phyloP scores from a whole-genome alignment of 2,113 vertebrate genomes.

The Prionailurus viverrinus region DNA sequence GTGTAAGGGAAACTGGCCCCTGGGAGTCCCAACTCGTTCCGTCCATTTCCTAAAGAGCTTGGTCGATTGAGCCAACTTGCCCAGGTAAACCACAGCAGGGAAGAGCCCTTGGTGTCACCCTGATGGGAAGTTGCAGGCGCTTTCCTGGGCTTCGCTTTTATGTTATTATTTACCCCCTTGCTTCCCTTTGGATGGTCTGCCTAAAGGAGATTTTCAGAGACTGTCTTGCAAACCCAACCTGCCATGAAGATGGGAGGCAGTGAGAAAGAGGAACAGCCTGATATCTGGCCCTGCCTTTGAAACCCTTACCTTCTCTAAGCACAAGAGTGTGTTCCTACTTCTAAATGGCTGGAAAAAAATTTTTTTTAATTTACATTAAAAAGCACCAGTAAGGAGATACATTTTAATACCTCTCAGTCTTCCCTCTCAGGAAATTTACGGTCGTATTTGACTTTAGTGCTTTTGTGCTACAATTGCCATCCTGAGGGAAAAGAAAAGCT shows the following conservation, averaged over 20 bases:
- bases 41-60: neutral
- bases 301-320: neutral
- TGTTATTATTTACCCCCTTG: neutral
- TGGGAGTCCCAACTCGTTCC: neutral
- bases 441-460: conserved; percentile 19
- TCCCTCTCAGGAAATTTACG: conserved; percentile 49
- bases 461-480: neutral
- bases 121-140: neutral
- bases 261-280: neutral
- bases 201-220: neutral
- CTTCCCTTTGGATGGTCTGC: neutral
- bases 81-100: neutral
- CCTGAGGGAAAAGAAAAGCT: conserved; percentile 30
- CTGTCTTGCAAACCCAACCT: neutral
- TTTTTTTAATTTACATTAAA: neutral
- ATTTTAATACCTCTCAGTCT: conserved; percentile 28
- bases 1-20: neutral
- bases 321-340: neutral
- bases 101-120: neutral
- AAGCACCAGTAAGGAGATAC: neutral
- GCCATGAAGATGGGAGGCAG: neutral
- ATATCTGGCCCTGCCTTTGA: neutral
- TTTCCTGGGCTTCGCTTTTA: neutral
- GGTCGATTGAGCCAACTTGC: neutral
- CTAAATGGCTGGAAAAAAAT: neutral